Evolutionary conservation across 2,113 vertebrate species (phyloP), one percentile per base, ranked within the genome.

Genomic region (Etia nguti): DNA sequence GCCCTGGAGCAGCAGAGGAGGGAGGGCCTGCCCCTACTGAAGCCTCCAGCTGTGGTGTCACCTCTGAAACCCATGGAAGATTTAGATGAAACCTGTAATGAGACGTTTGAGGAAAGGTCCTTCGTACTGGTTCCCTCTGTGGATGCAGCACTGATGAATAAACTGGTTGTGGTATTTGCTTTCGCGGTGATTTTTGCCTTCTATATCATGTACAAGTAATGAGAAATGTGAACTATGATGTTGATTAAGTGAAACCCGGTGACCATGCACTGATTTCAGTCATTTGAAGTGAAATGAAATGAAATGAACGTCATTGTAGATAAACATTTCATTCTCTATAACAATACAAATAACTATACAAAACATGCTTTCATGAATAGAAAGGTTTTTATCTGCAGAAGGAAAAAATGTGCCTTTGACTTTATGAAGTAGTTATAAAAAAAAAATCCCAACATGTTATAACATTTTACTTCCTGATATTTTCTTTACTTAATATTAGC

Each of bases 1-100:
- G 91, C 81, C 31, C 68, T 96, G 87, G 81, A 70, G 57, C 92
- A 95, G 82, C 94, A 96, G 89, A 91, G 36, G 87, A 86, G 56
- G 18, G 65, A 65, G 10, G 91, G 87, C 4, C 55, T 94, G 55
- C 94, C 93, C 60, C 88, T 95, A 12, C 86, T 96, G 24, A 90
- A 84, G 85, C 82, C 55, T 50, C 82, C 62, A 15, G 41, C 48
- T 77, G 93, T 85, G 6, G 18, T 57, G 31, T 13, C 85, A 15
- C 46, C 59, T 15, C 83, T 86, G 43, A 84, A 6, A 29, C 41
- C 34, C 3, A 6, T 6, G 11, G n/a, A 7, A 7, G 7, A 5
- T 31, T n/a, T 31, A 41, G 18, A 31, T 29, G 16, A 60, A 48
- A 13, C 36, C 10, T 24, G 4, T 13, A 8, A 18, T 6, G 48